Conservation (phyloP, 2,797 vertebrate genomes). For the Euphonia xanthogaster region DNA sequence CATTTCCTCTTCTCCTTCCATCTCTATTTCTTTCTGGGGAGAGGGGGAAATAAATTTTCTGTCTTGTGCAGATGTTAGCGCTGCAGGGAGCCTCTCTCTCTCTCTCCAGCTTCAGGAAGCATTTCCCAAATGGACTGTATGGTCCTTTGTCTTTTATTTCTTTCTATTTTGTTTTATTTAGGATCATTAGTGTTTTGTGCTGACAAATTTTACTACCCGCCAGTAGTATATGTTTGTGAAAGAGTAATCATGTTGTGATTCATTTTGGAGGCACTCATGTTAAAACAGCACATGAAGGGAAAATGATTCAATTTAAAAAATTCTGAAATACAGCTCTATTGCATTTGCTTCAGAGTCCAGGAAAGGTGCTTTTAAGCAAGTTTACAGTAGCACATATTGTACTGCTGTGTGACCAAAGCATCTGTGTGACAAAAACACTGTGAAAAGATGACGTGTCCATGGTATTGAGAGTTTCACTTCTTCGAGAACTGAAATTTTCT, state of each 20-base stretch:
- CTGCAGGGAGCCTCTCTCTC: neutral
- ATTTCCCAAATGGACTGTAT: neutral
- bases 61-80: neutral
- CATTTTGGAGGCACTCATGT: neutral
- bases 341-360: neutral
- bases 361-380: neutral
- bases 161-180: neutral
- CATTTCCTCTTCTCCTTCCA: constrained; percentile 39
- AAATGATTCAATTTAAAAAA: neutral
- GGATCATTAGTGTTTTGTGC: neutral
- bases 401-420: neutral
- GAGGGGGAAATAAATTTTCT: neutral
- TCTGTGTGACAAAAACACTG: neutral
- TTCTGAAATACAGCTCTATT: neutral
- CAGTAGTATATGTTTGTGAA: neutral
- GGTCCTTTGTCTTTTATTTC: neutral
- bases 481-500: neutral
- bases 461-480: neutral
- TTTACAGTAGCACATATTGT: neutral
- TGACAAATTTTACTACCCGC: neutral
- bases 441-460: neutral
- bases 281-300: neutral
- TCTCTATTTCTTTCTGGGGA: neutral
- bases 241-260: neutral
- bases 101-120: neutral